Percentiles rank a stretch among this genome's conserved stretches.
phyloP scores from a whole-genome alignment of 2,888 invertebrate genomes.

The Phortica okadai region DNA sequence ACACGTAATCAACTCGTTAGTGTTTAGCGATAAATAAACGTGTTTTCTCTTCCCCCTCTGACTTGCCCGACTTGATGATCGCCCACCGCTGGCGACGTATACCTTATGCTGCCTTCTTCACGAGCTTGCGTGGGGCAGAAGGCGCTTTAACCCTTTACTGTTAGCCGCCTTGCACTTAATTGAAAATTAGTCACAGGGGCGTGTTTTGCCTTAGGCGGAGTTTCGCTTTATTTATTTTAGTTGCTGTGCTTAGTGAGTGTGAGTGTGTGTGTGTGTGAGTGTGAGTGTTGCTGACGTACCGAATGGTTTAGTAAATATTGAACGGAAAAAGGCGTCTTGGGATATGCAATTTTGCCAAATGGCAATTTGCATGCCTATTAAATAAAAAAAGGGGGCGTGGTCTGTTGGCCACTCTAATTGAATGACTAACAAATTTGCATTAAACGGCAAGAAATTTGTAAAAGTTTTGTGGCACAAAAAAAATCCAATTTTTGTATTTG shows the following conservation, averaged over 20 bases:
- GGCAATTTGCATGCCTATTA: conserved; percentile 65
- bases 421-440: conserved; percentile 32
- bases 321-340: conserved; percentile 56
- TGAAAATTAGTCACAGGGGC: conserved; percentile 61
- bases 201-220: conserved; percentile 38
- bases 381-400: conserved; percentile 37
- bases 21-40: conserved; percentile 37
- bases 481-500: no score
- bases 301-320: conserved; percentile 1
- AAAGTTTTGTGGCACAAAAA: background rate
- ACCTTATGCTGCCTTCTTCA: conserved; percentile 30
- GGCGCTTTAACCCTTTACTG: conserved; percentile 49
- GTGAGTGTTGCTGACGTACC: no score
- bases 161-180: conserved; percentile 53
- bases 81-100: background rate
- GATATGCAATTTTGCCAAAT: conserved; percentile 54
- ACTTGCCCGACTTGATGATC: background rate
- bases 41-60: conserved; percentile 45
- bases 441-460: background rate
- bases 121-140: conserved; percentile 34
- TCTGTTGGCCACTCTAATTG: conserved; percentile 50
- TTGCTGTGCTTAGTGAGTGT: background rate
- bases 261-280: no score
- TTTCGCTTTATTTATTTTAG: background rate
- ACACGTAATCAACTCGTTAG: conserved; percentile 70